These are phyloP conservation scores for Onychomys leucogaster DNA, from an alignment of 2,797 vertebrate species.

Conservation along the genomic window DNA sequence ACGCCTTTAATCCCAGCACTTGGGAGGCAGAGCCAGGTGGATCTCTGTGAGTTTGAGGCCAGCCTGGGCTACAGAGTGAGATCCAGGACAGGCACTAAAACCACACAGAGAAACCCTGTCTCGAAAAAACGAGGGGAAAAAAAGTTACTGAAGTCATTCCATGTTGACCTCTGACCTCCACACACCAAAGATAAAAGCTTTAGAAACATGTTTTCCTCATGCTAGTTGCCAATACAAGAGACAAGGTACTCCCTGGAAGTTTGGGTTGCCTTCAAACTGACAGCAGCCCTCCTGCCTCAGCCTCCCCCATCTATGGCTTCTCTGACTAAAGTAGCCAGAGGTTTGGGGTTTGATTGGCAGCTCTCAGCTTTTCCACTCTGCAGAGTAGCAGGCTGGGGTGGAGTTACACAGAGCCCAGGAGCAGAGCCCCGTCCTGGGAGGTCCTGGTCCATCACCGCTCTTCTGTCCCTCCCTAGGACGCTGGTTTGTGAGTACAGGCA, in stretches of 20 bases:
- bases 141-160: too few species aligned
- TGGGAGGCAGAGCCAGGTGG: neutral
- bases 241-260: neutral
- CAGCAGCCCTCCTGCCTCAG: neutral
- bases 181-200: neutral
- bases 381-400: neutral
- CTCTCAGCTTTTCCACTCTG: neutral
- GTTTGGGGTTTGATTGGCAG: neutral
- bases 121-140: neutral
- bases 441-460: fast-evolving
- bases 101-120: too few species aligned
- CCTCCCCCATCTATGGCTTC: neutral
- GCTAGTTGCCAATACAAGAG: neutral
- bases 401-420: neutral
- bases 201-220: neutral
- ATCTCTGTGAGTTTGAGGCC: neutral
- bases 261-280: neutral
- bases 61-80: neutral
- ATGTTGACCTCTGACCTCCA: neutral
- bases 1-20: neutral
- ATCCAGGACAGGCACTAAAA: neutral
- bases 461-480: constrained; percentile 87
- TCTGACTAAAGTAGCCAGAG: neutral
- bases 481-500: constrained; percentile 95
- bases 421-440: neutral